Base-by-base conservation (phyloP, 2,888 invertebrate genomes). In the Philonicus albiceps region DNA sequence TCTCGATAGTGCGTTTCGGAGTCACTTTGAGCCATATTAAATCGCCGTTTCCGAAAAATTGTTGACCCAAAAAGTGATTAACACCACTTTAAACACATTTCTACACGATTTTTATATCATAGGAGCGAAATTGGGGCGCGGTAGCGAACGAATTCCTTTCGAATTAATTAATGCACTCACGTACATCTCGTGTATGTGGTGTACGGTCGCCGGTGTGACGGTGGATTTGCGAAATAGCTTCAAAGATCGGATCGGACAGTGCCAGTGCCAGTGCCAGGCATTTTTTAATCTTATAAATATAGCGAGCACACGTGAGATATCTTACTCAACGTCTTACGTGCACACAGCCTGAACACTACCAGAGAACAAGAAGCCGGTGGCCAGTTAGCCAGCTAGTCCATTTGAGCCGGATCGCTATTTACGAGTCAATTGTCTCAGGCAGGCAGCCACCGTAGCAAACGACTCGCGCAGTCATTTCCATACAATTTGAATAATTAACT, bases 401-500 rank as follows among this genome's bases (percentile, higher is more conserved):
- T 81, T 55, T 81, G 53, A 81, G 81, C 31, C 64, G 34, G 81
- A 64, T 37, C 34, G 49, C 81, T 81, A 81, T 81, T 81, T 81
- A 81, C 81, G 81, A 81, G 81, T 81, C 81, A 81, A 81, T 81
- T 81, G 81, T 81, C 53, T 55, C 34, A 49, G 19, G 76, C 19
- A 81, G 34, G 11, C 78, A 49, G 30, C 43, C 27, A 78, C 27
- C 40, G 27, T 22, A 76, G 78, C 40, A 3, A 49, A 11, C 30
- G 19, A 55, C n/a, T 22, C 64, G 55, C 64, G 81, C 55, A 76
- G 49, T 86, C 27, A 86, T 86, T 78, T 84, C 75, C 87, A 78
- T 87, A 75, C 53, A 84, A 87, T 87, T 87, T 78, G 85, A 87
- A 87, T 87, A 87, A 87, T 87, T 87, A 87, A 84, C 87, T 85